Conservation (phyloP, 2,888 invertebrate species). For the Cyclophora albipunctata region DNA sequence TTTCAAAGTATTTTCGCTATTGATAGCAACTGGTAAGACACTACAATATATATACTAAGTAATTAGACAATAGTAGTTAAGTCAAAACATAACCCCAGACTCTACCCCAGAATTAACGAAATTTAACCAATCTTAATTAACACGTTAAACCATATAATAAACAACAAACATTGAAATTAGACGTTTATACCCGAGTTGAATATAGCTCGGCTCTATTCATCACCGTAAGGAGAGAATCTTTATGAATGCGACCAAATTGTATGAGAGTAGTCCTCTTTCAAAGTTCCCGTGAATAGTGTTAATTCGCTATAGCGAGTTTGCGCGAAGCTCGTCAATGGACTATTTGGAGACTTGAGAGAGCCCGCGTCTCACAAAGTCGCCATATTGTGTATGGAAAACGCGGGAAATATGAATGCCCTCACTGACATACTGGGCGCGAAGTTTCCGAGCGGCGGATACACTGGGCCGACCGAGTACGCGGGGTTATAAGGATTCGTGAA, state of each 20-base stretch:
- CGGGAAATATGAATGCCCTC: constrained; percentile 64
- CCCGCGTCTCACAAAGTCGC: constrained; percentile 51
- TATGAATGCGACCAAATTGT: constrained; percentile 76
- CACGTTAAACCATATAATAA: no score
- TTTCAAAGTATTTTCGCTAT: no score
- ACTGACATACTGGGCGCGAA: constrained; percentile 42
- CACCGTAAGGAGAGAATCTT: constrained; percentile 70
- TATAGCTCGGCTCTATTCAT: constrained; percentile 65
- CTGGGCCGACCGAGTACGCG: not conserved
- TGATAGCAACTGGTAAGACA: no score
- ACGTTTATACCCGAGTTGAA: constrained; percentile 38
- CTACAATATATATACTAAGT: no score
- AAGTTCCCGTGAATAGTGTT: constrained; percentile 74
- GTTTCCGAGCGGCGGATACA: not conserved
- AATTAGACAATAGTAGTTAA: no score
- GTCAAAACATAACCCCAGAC: no score
- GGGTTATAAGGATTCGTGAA: no score
- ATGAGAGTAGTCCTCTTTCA: constrained; percentile 74
- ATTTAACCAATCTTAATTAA: no score
- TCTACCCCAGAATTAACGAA: no score
- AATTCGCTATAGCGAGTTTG: constrained; percentile 75
- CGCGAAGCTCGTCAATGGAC: constrained; percentile 69
- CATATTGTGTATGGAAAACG: constrained; percentile 72
- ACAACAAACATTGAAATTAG: constrained; percentile 31
- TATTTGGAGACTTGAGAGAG: constrained; percentile 67